Evolutionary conservation across 2,888 invertebrate genomes (phyloP).

Genomic region (Oxyteleia sp.): DNA sequence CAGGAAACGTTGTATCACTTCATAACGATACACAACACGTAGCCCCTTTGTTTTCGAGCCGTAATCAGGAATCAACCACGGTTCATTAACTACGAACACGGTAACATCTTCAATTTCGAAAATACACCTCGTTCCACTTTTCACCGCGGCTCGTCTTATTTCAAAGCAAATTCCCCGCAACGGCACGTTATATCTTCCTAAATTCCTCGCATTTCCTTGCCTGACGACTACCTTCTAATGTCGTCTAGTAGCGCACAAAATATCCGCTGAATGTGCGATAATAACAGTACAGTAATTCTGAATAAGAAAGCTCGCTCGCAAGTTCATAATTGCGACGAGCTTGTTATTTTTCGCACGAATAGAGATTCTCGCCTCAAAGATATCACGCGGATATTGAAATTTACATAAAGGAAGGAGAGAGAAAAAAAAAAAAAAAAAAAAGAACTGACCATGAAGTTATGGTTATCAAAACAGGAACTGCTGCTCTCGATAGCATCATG

Average conservation of each 20-base stretch:
- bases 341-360: no score
- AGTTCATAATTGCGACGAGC: no score
- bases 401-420: no score
- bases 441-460: neutral
- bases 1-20: slow-evolving; percentile 45
- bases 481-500: no score
- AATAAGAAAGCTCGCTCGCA: neutral
- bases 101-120: slow-evolving; percentile 42
- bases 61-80: slow-evolving; percentile 34
- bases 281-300: no score
- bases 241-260: no score
- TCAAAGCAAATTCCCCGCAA: slow-evolving; percentile 24
- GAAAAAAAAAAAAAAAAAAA: neutral
- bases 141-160: slow-evolving; percentile 30
- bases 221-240: neutral
- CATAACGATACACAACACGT: slow-evolving; percentile 22
- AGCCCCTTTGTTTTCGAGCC: slow-evolving; percentile 34
- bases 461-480: no score
- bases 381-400: no score
- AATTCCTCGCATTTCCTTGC: slow-evolving; percentile 22
- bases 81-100: slow-evolving; percentile 1
- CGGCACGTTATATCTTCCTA: slow-evolving; percentile 9
- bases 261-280: no score
- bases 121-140: slow-evolving; percentile 49
- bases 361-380: no score